phyloP scores from a whole-genome alignment of 2,797 vertebrate genomes.

The Nothura maculosa region DNA sequence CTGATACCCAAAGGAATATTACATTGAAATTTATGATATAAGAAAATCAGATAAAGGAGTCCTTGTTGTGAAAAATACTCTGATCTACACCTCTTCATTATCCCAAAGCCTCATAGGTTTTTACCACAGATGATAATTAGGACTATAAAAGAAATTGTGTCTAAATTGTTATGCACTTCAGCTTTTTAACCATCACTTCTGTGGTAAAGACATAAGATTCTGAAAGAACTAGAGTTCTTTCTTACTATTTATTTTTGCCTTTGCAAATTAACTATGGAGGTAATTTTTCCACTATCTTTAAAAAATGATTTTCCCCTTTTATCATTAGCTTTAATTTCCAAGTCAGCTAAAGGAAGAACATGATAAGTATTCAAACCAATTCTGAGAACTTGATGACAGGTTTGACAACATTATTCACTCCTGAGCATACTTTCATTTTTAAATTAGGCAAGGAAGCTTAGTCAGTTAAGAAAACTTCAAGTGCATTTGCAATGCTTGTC shows the following conservation, averaged over 20 bases:
- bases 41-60: not conserved
- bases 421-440: slow-evolving; percentile 47
- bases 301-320: slow-evolving; percentile 20
- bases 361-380: slow-evolving; percentile 47
- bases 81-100: not conserved
- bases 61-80: not conserved
- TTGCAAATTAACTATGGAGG: not conserved
- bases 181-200: not conserved
- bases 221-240: not conserved
- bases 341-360: slow-evolving; percentile 63
- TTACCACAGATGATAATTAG: not conserved
- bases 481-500: slow-evolving; percentile 56
- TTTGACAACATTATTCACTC: slow-evolving; percentile 69
- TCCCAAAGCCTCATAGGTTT: not conserved
- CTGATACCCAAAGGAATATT: not conserved
- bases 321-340: slow-evolving; percentile 13
- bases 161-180: not conserved
- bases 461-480: slow-evolving; percentile 59
- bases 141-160: not conserved
- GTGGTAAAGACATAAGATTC: fast-evolving
- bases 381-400: slow-evolving; percentile 56
- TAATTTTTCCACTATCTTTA: not conserved
- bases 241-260: not conserved
- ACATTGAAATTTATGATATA: not conserved
- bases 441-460: slow-evolving; percentile 57